phyloP scores from a whole-genome alignment of 2,113 vertebrate genomes.

The Phasianus colchicus region DNA sequence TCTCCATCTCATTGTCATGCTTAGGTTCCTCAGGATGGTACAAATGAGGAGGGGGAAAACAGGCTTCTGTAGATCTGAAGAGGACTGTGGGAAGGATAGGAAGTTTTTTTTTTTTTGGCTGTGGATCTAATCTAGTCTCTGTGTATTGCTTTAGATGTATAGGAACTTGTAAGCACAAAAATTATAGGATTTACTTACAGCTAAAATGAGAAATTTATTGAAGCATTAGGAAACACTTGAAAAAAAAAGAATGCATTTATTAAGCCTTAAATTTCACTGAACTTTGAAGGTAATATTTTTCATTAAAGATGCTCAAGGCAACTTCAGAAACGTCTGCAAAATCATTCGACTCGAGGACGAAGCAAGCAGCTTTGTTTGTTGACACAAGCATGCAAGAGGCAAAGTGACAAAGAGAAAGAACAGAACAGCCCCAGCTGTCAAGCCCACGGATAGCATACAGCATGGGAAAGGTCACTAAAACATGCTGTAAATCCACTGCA shows the following conservation, averaged over 20 bases:
- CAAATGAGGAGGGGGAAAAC: background rate
- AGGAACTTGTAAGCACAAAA: background rate
- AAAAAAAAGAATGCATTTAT: background rate
- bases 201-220: background rate
- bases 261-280: conserved; percentile 4
- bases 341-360: background rate
- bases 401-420: background rate
- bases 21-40: background rate
- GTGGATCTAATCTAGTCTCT: background rate
- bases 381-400: background rate
- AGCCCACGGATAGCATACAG: background rate
- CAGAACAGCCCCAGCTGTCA: background rate
- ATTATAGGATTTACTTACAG: background rate
- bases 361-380: conserved; percentile 21
- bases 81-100: background rate
- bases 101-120: background rate
- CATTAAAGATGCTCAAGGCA: background rate
- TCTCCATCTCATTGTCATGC: background rate
- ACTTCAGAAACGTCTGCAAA: background rate
- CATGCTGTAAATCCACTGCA: background rate
- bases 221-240: background rate
- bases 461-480: conserved; percentile 51
- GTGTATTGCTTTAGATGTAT: background rate
- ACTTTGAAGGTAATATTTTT: background rate
- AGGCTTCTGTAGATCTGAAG: background rate